Percentiles rank a stretch among this genome's conserved stretches.
phyloP scores from a whole-genome alignment of 2,888 invertebrate genomes.

The Dendrolimus pini region DNA sequence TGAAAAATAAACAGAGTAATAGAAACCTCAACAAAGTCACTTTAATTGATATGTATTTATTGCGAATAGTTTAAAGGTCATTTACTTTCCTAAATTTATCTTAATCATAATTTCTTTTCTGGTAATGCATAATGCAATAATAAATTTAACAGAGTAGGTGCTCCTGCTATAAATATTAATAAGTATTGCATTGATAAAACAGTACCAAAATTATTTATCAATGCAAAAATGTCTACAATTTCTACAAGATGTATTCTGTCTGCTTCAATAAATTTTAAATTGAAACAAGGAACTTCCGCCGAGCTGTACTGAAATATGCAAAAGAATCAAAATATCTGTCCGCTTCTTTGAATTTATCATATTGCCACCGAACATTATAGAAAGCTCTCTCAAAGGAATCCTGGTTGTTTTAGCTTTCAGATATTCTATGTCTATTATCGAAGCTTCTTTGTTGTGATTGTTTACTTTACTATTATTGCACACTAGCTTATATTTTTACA shows the following conservation, averaged over 20 bases:
- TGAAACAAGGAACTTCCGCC: neutral
- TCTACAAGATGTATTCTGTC: neutral
- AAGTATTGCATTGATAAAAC: too few relatives aligned
- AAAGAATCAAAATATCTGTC: neutral
- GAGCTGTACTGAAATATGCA: neutral
- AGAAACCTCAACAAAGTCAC: too few relatives aligned
- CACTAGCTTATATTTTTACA: neutral
- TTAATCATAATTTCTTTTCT: too few relatives aligned
- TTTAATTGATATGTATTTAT: too few relatives aligned
- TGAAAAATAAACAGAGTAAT: too few relatives aligned
- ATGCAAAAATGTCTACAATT: neutral
- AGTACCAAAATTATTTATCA: too few relatives aligned
- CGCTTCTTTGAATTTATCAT: neutral
- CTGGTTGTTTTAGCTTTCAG: neutral
- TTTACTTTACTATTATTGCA: neutral
- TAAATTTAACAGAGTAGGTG: too few relatives aligned
- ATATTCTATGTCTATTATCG: neutral
- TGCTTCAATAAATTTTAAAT: neutral
- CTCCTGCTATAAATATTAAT: too few relatives aligned
- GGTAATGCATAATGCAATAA: too few relatives aligned
- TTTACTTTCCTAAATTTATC: too few relatives aligned
- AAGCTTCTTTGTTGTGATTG: neutral
- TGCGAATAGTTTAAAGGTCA: too few relatives aligned
- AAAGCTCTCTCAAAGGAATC: neutral
- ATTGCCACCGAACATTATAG: neutral